These are phyloP conservation scores for Kryptolebias marmoratus DNA, from an alignment of 2,113 vertebrate species.

Conservation along the genomic window DNA sequence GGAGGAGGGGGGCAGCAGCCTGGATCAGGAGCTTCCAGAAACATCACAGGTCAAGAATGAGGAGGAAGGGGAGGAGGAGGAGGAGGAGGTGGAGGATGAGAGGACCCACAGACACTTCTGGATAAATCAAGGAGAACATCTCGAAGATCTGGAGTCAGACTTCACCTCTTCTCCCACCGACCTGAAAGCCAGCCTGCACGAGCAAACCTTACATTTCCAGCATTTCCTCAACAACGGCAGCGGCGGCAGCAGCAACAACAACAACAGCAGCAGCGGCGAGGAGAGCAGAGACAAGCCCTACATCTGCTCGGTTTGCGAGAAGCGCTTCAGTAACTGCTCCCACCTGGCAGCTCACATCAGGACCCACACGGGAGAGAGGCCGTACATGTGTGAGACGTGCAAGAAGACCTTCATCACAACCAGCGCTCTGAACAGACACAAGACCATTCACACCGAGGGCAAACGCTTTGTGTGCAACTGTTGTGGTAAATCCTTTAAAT, in stretches of 20 bases:
- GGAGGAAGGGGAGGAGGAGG: slow-evolving; percentile 55
- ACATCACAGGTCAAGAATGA: slow-evolving; percentile 62
- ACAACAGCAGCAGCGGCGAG: slow-evolving; percentile 19
- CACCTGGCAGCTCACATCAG: slow-evolving; percentile 74
- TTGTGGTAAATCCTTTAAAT: slow-evolving; percentile 72
- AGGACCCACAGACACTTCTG: slow-evolving; percentile 64
- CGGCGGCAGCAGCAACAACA: slow-evolving; percentile 1
- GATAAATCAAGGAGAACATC: slow-evolving; percentile 50
- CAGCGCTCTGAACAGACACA: slow-evolving; percentile 72
- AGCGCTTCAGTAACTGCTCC: slow-evolving; percentile 73
- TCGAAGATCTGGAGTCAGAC: slow-evolving; percentile 57
- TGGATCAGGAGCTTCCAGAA: slow-evolving; percentile 53
- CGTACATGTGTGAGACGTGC: slow-evolving; percentile 73
- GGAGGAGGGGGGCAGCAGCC: slow-evolving; percentile 35
- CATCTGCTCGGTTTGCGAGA: slow-evolving; percentile 71
- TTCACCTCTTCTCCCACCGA: slow-evolving; percentile 55
- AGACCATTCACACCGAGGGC: slow-evolving; percentile 73
- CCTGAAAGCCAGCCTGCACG: slow-evolving; percentile 46
- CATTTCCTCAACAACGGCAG: slow-evolving; percentile 21
- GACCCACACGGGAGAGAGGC: slow-evolving; percentile 75
- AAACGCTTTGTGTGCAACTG: slow-evolving; percentile 69
- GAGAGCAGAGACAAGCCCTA: slow-evolving; percentile 66
- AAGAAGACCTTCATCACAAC: slow-evolving; percentile 73
- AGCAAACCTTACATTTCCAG: slow-evolving; percentile 53
- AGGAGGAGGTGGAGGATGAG: slow-evolving; percentile 57